Percentiles rank a stretch among this genome's conserved stretches.
Conservation (phyloP, 2,888 invertebrate genomes). For the Aphrophora alni region DNA sequence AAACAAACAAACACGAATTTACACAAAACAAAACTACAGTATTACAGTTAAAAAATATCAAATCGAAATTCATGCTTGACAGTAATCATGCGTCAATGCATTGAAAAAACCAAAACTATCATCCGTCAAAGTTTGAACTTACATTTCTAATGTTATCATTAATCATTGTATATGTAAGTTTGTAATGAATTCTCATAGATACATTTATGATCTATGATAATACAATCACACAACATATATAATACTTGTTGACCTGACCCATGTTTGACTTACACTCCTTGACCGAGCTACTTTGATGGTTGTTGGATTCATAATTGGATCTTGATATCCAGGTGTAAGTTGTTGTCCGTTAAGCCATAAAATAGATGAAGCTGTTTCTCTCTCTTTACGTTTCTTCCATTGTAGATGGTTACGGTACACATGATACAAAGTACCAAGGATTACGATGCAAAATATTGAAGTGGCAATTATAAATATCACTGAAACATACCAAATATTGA, state of each 20-base stretch:
- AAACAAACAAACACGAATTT: background rate
- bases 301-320: slow-evolving; percentile 57
- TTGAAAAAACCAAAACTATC: background rate
- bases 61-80: background rate
- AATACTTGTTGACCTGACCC: background rate
- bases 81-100: background rate
- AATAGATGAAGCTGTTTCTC: slow-evolving; percentile 75
- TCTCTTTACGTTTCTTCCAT: slow-evolving; percentile 72
- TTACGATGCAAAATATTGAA: slow-evolving; percentile 74
- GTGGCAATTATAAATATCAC: slow-evolving; percentile 81
- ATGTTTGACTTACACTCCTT: slow-evolving; percentile 45
- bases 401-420: slow-evolving; percentile 77
- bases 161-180: background rate
- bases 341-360: slow-evolving; percentile 77
- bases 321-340: slow-evolving; percentile 62
- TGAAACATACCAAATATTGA: too few species aligned
- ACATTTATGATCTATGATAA: background rate
- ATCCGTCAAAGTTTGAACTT: slow-evolving; percentile 3
- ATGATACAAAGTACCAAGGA: slow-evolving; percentile 72
- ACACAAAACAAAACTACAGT: background rate
- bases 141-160: background rate
- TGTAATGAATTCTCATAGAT: background rate
- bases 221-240: background rate
- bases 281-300: slow-evolving; percentile 45
- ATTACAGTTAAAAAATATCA: background rate